These are phyloP conservation scores for Spialia ferax DNA, from an alignment of 2,888 invertebrate genomes.

Conservation along the genomic window DNA sequence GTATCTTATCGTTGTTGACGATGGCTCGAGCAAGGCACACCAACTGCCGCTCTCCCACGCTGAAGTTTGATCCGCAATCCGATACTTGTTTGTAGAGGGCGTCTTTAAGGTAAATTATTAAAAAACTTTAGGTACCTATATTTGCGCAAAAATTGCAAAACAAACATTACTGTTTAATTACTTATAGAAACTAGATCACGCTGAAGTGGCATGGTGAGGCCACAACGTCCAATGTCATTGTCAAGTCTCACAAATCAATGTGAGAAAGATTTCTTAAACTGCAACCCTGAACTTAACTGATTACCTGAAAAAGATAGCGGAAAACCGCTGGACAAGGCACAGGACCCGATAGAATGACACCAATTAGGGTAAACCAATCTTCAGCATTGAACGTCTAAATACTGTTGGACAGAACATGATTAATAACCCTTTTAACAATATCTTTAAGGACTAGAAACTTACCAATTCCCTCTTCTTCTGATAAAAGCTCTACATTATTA, in stretches of 20 bases:
- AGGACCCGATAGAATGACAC: too few species aligned
- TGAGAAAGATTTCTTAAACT: too few species aligned
- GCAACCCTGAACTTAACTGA: too few species aligned
- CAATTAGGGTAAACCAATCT: neutral
- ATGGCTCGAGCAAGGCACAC: constrained; percentile 89
- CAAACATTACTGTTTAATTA: neutral
- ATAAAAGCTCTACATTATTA: constrained; percentile 87
- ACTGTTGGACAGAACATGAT: neutral
- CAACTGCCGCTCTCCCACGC: constrained; percentile 89
- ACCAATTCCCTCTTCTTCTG: constrained; percentile 58
- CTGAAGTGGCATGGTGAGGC: too few species aligned
- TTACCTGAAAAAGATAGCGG: too few species aligned
- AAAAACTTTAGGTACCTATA: too few species aligned
- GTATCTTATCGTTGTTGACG: constrained; percentile 84
- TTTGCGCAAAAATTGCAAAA: neutral
- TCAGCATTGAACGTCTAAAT: neutral
- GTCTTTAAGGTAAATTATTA: too few species aligned
- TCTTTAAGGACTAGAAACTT: neutral
- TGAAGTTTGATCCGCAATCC: constrained; percentile 88
- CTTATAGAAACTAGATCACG: too few species aligned
- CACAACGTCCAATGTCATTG: too few species aligned
- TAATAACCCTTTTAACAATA: neutral
- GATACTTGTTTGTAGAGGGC: constrained; percentile 82
- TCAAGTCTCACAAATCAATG: too few species aligned
- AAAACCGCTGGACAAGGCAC: too few species aligned